Evolutionary conservation across 1,140 invertebrate genomes (phyloP).

Genomic region (Sitobion miscanthi): DNA sequence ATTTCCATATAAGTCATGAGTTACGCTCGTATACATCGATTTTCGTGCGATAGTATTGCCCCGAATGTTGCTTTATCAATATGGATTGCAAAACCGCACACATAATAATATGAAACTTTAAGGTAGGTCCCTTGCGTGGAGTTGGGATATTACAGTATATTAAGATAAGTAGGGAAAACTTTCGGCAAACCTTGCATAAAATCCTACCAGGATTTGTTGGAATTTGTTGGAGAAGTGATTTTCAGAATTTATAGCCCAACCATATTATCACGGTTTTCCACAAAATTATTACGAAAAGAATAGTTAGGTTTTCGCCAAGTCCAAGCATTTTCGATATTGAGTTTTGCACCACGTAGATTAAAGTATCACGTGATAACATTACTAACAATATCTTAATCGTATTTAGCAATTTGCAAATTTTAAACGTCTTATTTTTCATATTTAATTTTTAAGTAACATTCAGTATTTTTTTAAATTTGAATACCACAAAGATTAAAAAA

Average conservation of each 20-base stretch:
- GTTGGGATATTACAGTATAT: not conserved
- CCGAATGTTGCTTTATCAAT: not conserved
- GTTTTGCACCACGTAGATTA: not conserved
- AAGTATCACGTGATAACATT: not conserved
- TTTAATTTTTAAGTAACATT: not conserved
- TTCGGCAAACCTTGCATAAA: not conserved
- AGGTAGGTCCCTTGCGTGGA: not conserved
- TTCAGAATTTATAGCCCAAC: not conserved
- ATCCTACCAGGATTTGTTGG: not conserved
- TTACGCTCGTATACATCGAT: accelerated
- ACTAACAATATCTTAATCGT: not conserved
- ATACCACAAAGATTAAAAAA: not conserved
- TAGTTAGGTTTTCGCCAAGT: not conserved
- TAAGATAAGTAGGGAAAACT: not conserved
- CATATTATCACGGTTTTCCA: not conserved
- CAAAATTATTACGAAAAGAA: not conserved
- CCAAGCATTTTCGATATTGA: not conserved
- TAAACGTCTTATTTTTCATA: not conserved
- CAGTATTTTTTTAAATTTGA: not conserved
- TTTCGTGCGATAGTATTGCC: not conserved
- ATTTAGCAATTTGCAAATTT: not conserved
- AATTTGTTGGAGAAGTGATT: not conserved
- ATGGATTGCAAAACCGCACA: not conserved
- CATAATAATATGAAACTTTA: not conserved
- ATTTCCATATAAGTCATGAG: not conserved